phyloP scores from a whole-genome alignment of 2,888 invertebrate species.

The Blastobasis lacticolella region DNA sequence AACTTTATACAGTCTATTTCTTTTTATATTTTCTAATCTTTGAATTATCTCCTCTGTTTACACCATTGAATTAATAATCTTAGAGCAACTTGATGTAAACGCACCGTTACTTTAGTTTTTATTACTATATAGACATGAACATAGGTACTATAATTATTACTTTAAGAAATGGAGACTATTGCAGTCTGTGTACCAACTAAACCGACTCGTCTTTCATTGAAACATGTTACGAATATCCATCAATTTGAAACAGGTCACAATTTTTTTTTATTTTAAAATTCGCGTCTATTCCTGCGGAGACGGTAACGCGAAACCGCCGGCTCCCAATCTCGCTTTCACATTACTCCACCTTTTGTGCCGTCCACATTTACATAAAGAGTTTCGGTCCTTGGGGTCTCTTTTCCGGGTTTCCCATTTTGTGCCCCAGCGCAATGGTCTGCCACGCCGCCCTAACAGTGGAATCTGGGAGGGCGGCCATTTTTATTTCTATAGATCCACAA shows the following conservation, averaged over 20 bases:
- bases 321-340: conserved; percentile 57
- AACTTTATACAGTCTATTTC: no score
- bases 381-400: conserved; percentile 62
- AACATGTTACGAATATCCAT: conserved; percentile 17
- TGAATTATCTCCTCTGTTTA: no score
- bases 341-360: conserved; percentile 60
- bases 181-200: no score
- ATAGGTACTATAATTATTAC: no score
- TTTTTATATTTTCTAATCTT: no score
- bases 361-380: conserved; percentile 65
- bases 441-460: conserved; percentile 38
- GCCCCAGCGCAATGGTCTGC: conserved; percentile 52
- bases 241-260: conserved; percentile 26
- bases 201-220: no score
- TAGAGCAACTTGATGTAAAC: no score
- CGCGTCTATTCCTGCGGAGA: conserved; percentile 27
- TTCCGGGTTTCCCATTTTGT: conserved; percentile 65
- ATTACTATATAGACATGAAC: no score
- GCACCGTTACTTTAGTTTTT: no score
- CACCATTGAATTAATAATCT: no score
- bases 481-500: conserved; percentile 49
- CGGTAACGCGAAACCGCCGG: conserved; percentile 40
- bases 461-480: conserved; percentile 50
- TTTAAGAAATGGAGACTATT: no score
- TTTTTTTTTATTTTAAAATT: conserved; percentile 36